Evolutionary conservation across 2,113 vertebrate species (phyloP).

Genomic region (Petaurus breviceps): DNA sequence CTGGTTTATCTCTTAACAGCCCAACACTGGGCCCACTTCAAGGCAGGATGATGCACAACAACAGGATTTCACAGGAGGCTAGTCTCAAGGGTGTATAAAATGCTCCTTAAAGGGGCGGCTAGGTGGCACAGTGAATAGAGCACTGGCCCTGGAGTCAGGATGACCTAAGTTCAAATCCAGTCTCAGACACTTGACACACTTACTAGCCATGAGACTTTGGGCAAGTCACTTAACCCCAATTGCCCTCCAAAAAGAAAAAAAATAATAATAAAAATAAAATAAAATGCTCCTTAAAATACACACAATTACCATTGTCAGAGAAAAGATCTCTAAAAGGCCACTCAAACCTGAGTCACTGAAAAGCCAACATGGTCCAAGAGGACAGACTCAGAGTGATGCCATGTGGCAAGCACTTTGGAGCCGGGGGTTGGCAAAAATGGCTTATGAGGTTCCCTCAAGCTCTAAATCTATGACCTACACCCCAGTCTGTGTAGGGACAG

Average conservation of each 20-base stretch:
- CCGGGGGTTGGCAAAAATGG: neutral
- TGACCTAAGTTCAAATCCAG: too few relatives aligned
- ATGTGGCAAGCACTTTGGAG: neutral
- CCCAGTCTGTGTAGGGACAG: neutral
- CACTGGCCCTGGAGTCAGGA: too few relatives aligned
- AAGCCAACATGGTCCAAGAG: neutral
- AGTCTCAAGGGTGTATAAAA: neutral
- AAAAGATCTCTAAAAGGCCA: neutral
- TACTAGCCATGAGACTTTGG: too few relatives aligned
- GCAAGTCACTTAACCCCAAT: too few relatives aligned
- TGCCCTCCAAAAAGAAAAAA: too few relatives aligned
- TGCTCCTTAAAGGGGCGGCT: neutral
- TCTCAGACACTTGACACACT: too few relatives aligned
- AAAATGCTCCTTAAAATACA: neutral
- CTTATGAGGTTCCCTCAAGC: neutral
- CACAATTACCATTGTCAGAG: neutral
- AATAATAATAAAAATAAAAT: too few relatives aligned
- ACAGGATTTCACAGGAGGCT: neutral
- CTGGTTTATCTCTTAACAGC: neutral
- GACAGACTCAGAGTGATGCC: neutral
- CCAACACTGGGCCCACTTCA: neutral
- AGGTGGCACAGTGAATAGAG: too few relatives aligned
- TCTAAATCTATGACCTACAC: neutral
- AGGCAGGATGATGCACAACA: neutral
- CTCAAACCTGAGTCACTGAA: neutral